phyloP scores from a whole-genome alignment of 2,888 invertebrate species.

The Parnassius smintheus region DNA sequence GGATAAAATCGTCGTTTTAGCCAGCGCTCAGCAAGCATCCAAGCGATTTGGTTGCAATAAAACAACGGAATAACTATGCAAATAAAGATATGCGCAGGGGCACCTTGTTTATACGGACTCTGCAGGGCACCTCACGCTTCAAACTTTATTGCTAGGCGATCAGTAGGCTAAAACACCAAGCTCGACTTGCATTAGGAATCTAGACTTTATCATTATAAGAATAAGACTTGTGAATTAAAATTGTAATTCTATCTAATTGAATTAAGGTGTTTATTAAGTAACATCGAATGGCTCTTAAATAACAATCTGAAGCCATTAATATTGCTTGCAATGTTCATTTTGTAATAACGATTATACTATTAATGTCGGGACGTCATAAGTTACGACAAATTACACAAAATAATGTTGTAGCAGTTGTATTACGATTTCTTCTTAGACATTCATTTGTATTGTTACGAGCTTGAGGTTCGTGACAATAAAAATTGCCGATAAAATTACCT shows the following conservation, averaged over 20 bases:
- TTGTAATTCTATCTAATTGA: slow-evolving; percentile 26
- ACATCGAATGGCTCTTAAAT: slow-evolving; percentile 23
- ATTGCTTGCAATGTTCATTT: slow-evolving; percentile 16
- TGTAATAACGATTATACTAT: slow-evolving; percentile 10
- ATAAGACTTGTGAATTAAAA: slow-evolving; percentile 14
- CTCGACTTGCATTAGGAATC: slow-evolving; percentile 4
- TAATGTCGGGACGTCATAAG: slow-evolving; percentile 7
- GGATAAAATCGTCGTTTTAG: slow-evolving; percentile 19
- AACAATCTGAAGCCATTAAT: slow-evolving; percentile 20
- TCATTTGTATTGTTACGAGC: too few species aligned
- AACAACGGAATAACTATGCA: slow-evolving; percentile 49
- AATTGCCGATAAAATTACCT: too few species aligned
- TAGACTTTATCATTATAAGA: slow-evolving; percentile 15
- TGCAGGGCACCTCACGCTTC: slow-evolving; percentile 67
- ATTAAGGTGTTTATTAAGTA: slow-evolving; percentile 28
- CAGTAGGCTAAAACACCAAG: slow-evolving; percentile 28
- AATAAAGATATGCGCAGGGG: slow-evolving; percentile 54
- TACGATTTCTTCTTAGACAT: neutral
- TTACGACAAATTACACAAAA: slow-evolving; percentile 15
- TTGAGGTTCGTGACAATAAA: too few species aligned
- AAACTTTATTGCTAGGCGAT: slow-evolving; percentile 48
- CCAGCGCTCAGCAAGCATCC: slow-evolving; percentile 29
- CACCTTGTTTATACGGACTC: slow-evolving; percentile 57
- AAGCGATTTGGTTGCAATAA: slow-evolving; percentile 35
- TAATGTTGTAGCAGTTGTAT: slow-evolving; percentile 2